Base-by-base conservation (phyloP, 1,140 invertebrate species). In the Cherax destructor region DNA sequence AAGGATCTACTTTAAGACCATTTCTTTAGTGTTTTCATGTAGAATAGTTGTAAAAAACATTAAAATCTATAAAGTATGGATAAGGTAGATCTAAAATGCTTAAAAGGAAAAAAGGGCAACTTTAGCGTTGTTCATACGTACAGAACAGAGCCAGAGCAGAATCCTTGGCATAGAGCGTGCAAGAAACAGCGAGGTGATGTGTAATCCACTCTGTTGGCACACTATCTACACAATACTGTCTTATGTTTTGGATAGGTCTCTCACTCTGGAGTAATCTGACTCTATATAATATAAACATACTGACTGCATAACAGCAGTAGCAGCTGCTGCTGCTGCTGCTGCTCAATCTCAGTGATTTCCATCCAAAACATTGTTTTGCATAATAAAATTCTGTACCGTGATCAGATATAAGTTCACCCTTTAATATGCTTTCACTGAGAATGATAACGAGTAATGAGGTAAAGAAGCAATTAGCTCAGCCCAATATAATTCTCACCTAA, bases 91-190 rank as follows among this genome's bases (percentile, higher is more conserved):
- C 83, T 74, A 88, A 83, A 88, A 88, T 88, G 87, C 87, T 88
- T 88, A 50, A 88, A 41, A 88, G 88, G 81, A 83, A 91, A 90
- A 83, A 87, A 72, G 83, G 85, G 84, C 74, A 87, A 91, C 89
- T 91, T 91, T 72, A 91, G 89, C 83, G 89, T 85, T 91, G 89
- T 91, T 91, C 89, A 91, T 91, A 91, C 90, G 90, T 91, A 91
- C 90, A 91, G 90, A 91, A 87, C 90, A 91, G 90, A 91, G 90
- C 84, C 90, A 91, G 90, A 87, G 90, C 90, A 91, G 90, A 91
- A 91, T 91, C 90, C 90, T 86, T 86, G 90, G 77, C 90, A 91
- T 91, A 91, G 85, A 91, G 90, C 90, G 90, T 91, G 90, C 90
- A 91, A 91, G 90, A 91, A 91, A 91, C 90, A 91, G 90, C 85